Evolutionary conservation across 1,140 invertebrate species (phyloP), one percentile per base, ranked within the genome.

Genomic region (Proales similis): DNA sequence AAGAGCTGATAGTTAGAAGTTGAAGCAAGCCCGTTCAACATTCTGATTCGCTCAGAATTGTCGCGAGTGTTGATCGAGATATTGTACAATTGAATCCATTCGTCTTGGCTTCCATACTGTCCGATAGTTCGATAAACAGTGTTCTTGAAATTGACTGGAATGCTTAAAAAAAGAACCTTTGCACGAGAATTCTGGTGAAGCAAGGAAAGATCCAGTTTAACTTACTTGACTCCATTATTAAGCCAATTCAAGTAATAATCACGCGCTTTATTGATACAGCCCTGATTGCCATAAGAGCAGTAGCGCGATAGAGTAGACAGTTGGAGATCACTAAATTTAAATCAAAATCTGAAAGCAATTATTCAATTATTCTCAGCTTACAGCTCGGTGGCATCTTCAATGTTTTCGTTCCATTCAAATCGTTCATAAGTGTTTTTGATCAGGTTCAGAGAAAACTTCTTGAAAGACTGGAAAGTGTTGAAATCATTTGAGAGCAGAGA

Each of bases 11-110:
- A n/a, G 33, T 36, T 36, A 36, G 14, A 36, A 14, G 14, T 36
- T 36, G 33, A 9, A 36, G 14, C 33, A 36, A 36, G n/a, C n/a
- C n/a, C n/a, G n/a, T n/a, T n/a, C n/a, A n/a, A n/a, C n/a, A n/a
- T n/a, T 9, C 51, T 19, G n/a, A 57, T 17, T 42, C 45, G 39
- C 45, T 57, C 51, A 11, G 51, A 42, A 42, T 57, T 57, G 45
- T 57, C 51, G 30, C 22, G 27, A 20, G 38, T 57, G 1, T 4
- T 3, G 27, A 24, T 57, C 6, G 51, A 24, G 27, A 19, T 57
- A 29, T 57, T 2, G 14, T 26, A 57, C 36, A 57, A 57, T n/a
- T 24, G 27, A 9, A 32, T 19, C 51, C 51, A 57, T 14, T 24
- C 32, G 20, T 57, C 27, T 11, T 57, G 26, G 45, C 45, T 7